phyloP scores from a whole-genome alignment of 2,113 vertebrate genomes.

The Mormyrus iriodes region DNA sequence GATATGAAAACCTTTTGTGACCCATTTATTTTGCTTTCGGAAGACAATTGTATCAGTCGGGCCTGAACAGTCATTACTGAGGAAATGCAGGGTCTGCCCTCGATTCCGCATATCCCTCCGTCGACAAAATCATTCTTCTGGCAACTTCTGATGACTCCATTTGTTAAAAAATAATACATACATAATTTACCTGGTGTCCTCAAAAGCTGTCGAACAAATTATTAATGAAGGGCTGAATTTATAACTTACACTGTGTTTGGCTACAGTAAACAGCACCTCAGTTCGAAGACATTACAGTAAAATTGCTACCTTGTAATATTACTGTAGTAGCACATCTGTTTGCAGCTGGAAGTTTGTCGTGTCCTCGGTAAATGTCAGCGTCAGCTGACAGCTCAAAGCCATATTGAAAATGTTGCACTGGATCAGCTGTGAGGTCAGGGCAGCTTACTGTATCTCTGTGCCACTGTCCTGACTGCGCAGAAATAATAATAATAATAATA shows the following conservation, averaged over 20 bases:
- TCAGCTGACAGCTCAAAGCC: not conserved
- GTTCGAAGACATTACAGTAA: not conserved
- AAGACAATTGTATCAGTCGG: conserved; percentile 61
- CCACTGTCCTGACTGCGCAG: not conserved
- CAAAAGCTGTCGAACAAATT: not conserved
- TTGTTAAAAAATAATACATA: conserved; percentile 25
- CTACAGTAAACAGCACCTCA: not conserved
- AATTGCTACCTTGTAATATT: not conserved
- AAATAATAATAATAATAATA: too few relatives aligned
- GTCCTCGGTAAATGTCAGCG: not conserved
- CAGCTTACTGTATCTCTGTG: not conserved
- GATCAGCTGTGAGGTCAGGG: not conserved
- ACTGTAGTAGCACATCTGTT: not conserved
- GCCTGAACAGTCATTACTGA: conserved; percentile 52
- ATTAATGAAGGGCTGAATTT: not conserved
- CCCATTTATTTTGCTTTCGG: conserved; percentile 69
- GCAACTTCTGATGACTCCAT: not conserved
- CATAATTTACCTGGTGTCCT: not conserved
- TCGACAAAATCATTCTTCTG: not conserved
- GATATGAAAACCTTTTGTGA: conserved; percentile 67
- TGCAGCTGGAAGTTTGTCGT: not conserved
- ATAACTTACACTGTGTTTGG: not conserved
- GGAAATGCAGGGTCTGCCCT: not conserved
- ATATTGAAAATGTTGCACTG: not conserved
- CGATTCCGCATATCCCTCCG: not conserved